phyloP scores from a whole-genome alignment of 1,140 invertebrate species.

The Drosophila nigrodunni region DNA sequence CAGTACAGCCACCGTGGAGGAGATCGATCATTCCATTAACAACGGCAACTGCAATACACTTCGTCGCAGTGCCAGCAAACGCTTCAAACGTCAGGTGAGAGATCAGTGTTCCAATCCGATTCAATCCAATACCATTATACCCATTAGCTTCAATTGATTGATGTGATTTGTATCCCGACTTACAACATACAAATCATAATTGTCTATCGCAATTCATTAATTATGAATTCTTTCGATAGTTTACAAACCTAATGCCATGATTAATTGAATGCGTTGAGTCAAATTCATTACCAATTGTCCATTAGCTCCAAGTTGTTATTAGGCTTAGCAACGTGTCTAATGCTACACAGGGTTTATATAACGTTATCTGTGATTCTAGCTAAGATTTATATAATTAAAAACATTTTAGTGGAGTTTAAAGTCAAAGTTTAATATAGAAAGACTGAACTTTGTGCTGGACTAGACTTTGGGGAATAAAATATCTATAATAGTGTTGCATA shows the following conservation, averaged over 20 bases:
- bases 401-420: slow-evolving; percentile 1
- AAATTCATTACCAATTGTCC: slow-evolving; percentile 11
- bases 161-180: slow-evolving; percentile 21
- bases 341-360: neutral
- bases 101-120: too few species aligned
- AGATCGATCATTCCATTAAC: slow-evolving; percentile 76
- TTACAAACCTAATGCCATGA: slow-evolving; percentile 4
- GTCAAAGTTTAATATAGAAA: neutral
- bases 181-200: slow-evolving; percentile 19
- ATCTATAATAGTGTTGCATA: too few species aligned
- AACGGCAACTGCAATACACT: slow-evolving; percentile 89
- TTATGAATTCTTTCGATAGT: slow-evolving; percentile 13
- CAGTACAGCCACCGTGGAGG: slow-evolving; percentile 66
- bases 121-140: slow-evolving; percentile 1
- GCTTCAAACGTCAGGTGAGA: slow-evolving; percentile 88
- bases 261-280: slow-evolving; percentile 9
- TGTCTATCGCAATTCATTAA: slow-evolving; percentile 28
- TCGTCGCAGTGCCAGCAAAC: slow-evolving; percentile 90
- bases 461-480: too few species aligned
- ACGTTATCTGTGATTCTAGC: too few species aligned
- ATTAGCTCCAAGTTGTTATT: neutral
- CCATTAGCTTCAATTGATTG: slow-evolving; percentile 50
- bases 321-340: neutral
- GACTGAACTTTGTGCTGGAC: neutral
- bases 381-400: neutral